These are phyloP conservation scores for Manis javanica DNA, from an alignment of 2,797 vertebrate genomes.

Conservation along the genomic window DNA sequence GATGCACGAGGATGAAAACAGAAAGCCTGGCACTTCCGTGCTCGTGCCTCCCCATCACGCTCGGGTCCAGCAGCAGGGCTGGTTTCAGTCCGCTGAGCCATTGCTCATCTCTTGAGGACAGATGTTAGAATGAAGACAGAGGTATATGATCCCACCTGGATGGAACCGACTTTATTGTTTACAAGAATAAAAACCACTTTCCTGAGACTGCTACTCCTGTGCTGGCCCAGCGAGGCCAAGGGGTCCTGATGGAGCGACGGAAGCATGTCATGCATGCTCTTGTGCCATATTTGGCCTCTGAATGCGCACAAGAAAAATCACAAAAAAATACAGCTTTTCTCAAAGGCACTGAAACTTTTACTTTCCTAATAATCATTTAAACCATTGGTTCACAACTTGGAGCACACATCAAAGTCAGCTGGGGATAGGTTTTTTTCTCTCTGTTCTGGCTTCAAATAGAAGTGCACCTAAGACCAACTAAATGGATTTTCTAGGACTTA, in stretches of 20 bases:
- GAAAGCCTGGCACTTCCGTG: fast-evolving
- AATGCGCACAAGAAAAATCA: conserved; percentile 16
- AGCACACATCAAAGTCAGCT: neutral
- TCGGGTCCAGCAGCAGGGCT: fast-evolving
- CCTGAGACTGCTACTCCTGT: neutral
- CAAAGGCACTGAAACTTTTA: neutral
- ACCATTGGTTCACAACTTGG: neutral
- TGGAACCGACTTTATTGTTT: neutral
- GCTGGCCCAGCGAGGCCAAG: neutral
- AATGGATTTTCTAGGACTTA: neutral
- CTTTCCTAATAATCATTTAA: neutral
- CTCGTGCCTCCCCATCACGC: fast-evolving
- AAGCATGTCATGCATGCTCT: fast-evolving
- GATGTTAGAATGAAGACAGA: neutral
- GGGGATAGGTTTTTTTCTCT: neutral
- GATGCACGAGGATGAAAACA: neutral
- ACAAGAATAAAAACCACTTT: neutral
- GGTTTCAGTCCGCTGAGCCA: neutral
- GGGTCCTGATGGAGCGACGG: neutral
- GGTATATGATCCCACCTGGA: neutral
- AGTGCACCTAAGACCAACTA: neutral
- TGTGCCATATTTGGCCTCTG: neutral
- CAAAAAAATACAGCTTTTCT: neutral
- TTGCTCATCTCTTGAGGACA: neutral
- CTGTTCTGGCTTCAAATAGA: neutral